phyloP scores from a whole-genome alignment of 2,888 invertebrate species.

The Ichneumoninae sp. region DNA sequence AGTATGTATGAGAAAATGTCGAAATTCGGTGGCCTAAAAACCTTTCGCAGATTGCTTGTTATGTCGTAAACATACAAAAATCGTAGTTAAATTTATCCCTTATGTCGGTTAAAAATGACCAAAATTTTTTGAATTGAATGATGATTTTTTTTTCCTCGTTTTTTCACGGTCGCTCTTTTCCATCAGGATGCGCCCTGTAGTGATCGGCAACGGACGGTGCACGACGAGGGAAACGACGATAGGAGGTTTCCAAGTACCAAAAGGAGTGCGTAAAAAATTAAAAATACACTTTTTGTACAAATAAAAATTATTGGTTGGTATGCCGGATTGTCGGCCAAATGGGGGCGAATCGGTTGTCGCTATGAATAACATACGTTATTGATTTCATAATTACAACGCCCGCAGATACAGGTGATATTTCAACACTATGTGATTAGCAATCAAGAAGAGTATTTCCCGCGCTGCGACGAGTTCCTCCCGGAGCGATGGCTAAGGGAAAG shows the following conservation, averaged over 20 bases:
- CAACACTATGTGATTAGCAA: constrained; percentile 90
- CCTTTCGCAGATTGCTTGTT: not conserved
- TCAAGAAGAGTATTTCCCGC: constrained; percentile 88
- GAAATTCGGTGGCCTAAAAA: not conserved
- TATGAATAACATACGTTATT: not conserved
- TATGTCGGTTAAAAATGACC: not conserved
- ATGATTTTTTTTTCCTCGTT: not conserved
- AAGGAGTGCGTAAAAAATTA: constrained; percentile 87
- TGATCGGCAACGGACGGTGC: constrained; percentile 90
- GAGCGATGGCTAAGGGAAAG: constrained; percentile 89
- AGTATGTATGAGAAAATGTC: not conserved
- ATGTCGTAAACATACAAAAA: not conserved
- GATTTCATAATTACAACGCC: constrained; percentile 6
- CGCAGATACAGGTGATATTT: constrained; percentile 90
- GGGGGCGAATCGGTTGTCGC: not conserved
- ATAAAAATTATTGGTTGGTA: not conserved
- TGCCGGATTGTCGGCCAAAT: not conserved
- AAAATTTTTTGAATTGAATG: not conserved
- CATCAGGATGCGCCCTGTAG: constrained; percentile 90
- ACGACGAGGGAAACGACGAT: constrained; percentile 89
- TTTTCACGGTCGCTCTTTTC: constrained; percentile 16
- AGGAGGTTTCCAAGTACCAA: constrained; percentile 90
- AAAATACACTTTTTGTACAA: not conserved
- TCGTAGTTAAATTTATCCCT: not conserved
- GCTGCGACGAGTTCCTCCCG: constrained; percentile 88